Evolutionary conservation across 2,797 vertebrate genomes (phyloP), one percentile per base, ranked within the genome.

Genomic region (Coilia nasus): DNA sequence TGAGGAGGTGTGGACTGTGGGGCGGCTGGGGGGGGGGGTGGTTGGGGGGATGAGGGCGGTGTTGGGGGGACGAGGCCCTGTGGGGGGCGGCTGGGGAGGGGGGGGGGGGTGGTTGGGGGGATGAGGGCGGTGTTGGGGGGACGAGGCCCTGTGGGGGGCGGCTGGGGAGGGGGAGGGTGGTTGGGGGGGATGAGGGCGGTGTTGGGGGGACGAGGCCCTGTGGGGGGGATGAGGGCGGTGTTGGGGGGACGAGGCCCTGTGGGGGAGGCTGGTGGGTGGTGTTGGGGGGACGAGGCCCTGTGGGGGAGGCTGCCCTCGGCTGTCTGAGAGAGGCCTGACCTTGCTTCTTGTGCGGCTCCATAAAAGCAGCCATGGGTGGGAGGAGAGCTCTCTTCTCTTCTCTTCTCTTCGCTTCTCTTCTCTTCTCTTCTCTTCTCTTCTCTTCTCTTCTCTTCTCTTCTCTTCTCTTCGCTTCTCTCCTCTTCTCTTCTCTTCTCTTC

Each of bases 351-450:
- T 41, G 19, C 71, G 35, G 35, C 71, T 78, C 31, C 71, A 78
- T 78, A 78, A 78, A 78, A 78, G 71, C 71, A 78, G 71, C 15
- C 35, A 44, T 78, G 71, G 71, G 71, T 78, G 35, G 71, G 71
- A 78, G 71, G 71, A 78, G 67, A 64, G 60, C 35, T 2, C 35
- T 41, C 35, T 41, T 54, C 41, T 44, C 47, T 47, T 28, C 19
- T 81, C 41, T n/a, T 10, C 44, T 54, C 14, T 54, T 81, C 81
- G 6, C 1, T 25, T 9, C 44, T n/a, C 31, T 25, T 23, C 46
- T 41, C 81, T 23, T 15, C 23, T 23, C 23, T n/a, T 81, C 17
- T 54, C 81, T 23, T 46, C 21, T 44, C 46, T 21, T 2, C 80
- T n/a, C 80, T 47, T 47, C 46, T 47, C 46, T 47, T 47, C 57